Conservation (phyloP, 2,113 vertebrate species). For the Tringa solitaria region DNA sequence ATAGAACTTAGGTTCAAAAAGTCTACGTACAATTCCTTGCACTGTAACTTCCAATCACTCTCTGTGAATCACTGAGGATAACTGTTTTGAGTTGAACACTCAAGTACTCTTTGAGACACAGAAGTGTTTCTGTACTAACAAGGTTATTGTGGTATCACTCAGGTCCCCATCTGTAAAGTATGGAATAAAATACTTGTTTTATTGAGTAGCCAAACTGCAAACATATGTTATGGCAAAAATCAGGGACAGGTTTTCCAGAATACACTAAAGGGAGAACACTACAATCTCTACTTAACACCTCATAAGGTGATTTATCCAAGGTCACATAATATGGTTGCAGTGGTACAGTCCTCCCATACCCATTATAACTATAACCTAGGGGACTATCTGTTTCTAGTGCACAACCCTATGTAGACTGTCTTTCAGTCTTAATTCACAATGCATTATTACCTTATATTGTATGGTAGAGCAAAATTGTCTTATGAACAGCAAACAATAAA, state of each 20-base stretch:
- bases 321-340: background rate
- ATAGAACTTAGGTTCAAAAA: background rate
- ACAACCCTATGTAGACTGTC: background rate
- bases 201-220: background rate
- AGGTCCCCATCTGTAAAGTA: background rate
- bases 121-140: background rate
- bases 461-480: background rate
- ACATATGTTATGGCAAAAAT: background rate
- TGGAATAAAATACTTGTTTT: background rate
- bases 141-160: background rate
- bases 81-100: background rate
- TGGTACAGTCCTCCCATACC: background rate
- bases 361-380: background rate
- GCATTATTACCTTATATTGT: background rate
- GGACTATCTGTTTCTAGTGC: background rate
- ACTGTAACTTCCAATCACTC: background rate
- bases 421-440: background rate
- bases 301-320: background rate
- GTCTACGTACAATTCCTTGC: fast-evolving
- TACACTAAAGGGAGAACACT: background rate
- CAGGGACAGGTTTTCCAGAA: background rate
- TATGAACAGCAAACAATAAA: background rate
- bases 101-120: background rate
- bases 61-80: background rate
- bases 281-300: background rate